Conservation (phyloP, 2,797 vertebrate genomes). For the Brachyalestes nurse region DNA sequence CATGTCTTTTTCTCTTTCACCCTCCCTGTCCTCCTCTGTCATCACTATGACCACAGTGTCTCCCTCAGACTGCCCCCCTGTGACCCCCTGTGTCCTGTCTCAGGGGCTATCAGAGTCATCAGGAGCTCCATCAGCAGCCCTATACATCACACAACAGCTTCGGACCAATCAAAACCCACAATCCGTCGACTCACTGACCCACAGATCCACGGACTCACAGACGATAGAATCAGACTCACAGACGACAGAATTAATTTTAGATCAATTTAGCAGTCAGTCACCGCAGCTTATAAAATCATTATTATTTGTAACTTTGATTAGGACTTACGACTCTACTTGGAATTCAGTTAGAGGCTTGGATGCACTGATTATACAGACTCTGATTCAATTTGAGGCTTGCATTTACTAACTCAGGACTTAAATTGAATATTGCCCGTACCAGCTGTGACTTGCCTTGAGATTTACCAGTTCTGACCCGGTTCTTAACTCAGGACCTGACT, state of each 20-base stretch:
- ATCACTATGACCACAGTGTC: conserved; percentile 56
- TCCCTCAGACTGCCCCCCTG: conserved; percentile 34
- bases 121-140: conserved; percentile 49
- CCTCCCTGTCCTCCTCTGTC: conserved; percentile 49
- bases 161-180: conserved; percentile 23
- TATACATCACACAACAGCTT: conserved; percentile 56
- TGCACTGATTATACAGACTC: no score
- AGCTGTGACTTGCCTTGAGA: no score
- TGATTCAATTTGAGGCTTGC: no score
- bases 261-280: not conserved
- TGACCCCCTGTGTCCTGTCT: conserved; percentile 31
- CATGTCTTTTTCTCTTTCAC: conserved; percentile 54
- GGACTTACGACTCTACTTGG: no score
- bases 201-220: not conserved
- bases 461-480: no score
- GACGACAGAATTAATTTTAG: not conserved
- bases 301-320: no score
- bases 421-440: no score
- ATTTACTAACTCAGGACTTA: no score
- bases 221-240: not conserved
- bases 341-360: no score
- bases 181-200: not conserved
- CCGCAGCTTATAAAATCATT: no score
- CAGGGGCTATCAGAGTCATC: conserved; percentile 49
- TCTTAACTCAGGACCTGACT: no score